Percentiles rank a stretch among this genome's conserved stretches.
phyloP scores from a whole-genome alignment of 2,113 vertebrate species.

The Ia io region DNA sequence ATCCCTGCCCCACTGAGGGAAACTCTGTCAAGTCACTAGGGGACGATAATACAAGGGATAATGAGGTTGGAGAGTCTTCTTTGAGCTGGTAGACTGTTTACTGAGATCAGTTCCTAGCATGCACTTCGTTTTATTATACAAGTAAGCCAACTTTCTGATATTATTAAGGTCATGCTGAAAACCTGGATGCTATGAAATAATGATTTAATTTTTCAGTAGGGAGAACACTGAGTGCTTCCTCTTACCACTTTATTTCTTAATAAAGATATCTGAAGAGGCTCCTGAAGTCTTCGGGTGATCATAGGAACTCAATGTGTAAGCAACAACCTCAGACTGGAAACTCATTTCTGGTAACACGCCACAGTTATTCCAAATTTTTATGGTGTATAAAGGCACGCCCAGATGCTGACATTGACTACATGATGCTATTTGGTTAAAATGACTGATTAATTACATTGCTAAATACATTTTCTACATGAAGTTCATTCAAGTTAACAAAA shows the following conservation, averaged over 20 bases:
- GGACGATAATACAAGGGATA: background rate
- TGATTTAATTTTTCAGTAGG: background rate
- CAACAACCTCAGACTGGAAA: constrained; percentile 61
- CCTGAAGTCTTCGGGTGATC: background rate
- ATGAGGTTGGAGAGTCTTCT: background rate
- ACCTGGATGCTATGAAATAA: background rate
- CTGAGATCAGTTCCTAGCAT: background rate
- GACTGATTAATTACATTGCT: constrained; percentile 65
- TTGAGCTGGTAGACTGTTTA: background rate
- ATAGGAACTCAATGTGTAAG: constrained; percentile 60
- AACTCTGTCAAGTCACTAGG: background rate
- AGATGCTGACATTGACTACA: constrained; percentile 68
- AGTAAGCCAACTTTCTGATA: background rate
- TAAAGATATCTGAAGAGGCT: background rate
- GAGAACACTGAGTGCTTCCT: background rate
- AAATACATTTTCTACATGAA: constrained; percentile 55
- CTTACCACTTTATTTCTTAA: constrained; percentile 46
- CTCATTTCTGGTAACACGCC: constrained; percentile 58
- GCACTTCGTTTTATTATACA: background rate
- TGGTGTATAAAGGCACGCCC: constrained; percentile 71
- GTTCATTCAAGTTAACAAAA: constrained; percentile 68
- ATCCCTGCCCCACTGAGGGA: background rate
- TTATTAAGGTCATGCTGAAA: background rate
- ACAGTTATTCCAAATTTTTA: constrained; percentile 66
- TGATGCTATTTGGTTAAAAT: constrained; percentile 64